A percentile compares a stretch with the other conserved stretches of the same genome.
These are phyloP conservation scores for Drosophila lacteicornis DNA, from an alignment of 1,140 invertebrate genomes.

Conservation along the genomic window DNA sequence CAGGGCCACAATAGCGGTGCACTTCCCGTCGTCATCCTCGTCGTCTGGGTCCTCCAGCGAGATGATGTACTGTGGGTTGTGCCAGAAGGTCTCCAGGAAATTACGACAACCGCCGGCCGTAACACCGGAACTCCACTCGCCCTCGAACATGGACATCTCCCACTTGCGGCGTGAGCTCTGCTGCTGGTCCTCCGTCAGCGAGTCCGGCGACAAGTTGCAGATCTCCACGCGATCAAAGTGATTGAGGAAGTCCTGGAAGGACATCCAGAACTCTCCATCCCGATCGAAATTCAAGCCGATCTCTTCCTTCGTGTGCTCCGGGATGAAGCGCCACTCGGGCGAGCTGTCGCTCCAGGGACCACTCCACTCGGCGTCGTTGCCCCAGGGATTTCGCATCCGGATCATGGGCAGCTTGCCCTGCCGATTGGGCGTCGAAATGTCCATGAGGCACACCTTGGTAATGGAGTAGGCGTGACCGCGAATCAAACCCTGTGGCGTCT, in stretches of 20 bases:
- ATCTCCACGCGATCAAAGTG: conserved; percentile 94
- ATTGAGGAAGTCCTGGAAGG: conserved; percentile 92
- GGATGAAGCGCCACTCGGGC: conserved; percentile 96
- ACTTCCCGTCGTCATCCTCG: conserved; percentile 96
- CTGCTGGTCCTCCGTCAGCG: conserved; percentile 91
- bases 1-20: conserved; percentile 96
- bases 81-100: conserved; percentile 97
- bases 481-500: conserved; percentile 95
- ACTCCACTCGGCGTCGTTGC: conserved; percentile 99
- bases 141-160: conserved; percentile 97
- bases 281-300: conserved; percentile 96
- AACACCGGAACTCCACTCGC: conserved; percentile 94
- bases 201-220: conserved; percentile 98
- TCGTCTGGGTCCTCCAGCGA: conserved; percentile 95
- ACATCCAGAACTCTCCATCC: conserved; percentile 99
- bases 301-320: conserved; percentile 94
- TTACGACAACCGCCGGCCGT: conserved; percentile 99
- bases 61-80: conserved; percentile 98
- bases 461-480: conserved; percentile 98
- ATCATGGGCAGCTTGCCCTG: conserved; percentile 92
- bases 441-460: conserved; percentile 95
- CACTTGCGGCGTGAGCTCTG: conserved; percentile 92
- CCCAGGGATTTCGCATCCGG: conserved; percentile 98
- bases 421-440: conserved; percentile 93
- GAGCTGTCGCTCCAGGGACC: conserved; percentile 98